phyloP scores from a whole-genome alignment of 1,140 invertebrate species.

The Lepidurus apus region DNA sequence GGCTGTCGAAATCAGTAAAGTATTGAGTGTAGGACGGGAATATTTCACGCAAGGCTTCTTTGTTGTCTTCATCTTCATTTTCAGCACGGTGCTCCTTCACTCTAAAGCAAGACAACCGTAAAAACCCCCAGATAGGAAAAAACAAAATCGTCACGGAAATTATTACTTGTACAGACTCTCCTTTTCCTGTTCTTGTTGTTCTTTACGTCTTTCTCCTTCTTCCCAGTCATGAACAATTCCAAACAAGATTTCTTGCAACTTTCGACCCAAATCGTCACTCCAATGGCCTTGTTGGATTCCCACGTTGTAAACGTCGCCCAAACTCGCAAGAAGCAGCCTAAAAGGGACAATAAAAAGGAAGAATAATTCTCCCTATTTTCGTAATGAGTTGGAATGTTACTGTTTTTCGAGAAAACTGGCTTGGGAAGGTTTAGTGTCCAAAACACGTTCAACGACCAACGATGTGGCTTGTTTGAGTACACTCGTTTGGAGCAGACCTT shows the following conservation, averaged over 20 bases:
- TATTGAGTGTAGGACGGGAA: constrained; percentile 33
- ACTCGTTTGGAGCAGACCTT: neutral
- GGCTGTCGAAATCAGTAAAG: constrained; percentile 22
- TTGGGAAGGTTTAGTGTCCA: neutral
- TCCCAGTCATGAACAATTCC: constrained; percentile 19
- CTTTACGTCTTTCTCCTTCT: constrained; percentile 61
- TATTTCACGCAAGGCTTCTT: constrained; percentile 28
- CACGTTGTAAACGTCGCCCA: neutral
- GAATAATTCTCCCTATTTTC: neutral
- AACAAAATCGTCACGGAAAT: constrained; percentile 39
- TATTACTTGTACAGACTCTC: constrained; percentile 68
- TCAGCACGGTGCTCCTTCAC: constrained; percentile 26
- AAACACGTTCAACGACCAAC: neutral
- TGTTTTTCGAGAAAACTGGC: neutral
- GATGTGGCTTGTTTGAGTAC: neutral
- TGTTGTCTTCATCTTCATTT: constrained; percentile 10
- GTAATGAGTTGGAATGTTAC: neutral
- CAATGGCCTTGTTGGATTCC: neutral
- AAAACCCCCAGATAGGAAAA: neutral
- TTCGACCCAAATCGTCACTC: neutral
- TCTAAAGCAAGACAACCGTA: neutral
- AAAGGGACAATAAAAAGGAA: neutral
- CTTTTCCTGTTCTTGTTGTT: constrained; percentile 63
- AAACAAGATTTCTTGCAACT: constrained; percentile 12
- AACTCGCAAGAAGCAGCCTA: neutral